Base-by-base conservation (phyloP, 2,113 vertebrate genomes). In the Cochlearius cochlearius region DNA sequence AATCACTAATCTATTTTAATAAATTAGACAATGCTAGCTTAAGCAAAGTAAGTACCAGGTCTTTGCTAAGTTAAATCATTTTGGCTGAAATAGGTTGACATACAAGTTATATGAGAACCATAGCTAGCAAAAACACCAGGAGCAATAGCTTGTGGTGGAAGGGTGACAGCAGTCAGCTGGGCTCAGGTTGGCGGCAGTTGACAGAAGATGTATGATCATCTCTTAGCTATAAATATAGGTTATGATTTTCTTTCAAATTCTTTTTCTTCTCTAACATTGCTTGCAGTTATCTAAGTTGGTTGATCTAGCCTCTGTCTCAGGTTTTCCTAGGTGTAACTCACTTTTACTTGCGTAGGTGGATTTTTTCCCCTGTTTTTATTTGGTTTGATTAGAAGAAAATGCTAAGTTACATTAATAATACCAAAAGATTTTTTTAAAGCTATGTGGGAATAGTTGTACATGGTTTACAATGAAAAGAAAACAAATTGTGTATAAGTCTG, bases 401-500 rank as follows among this genome's bases (percentile, higher is more conserved):
- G 9, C 2, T 32, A 52, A 41, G 14, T 87, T 91, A 62, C 5
- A 13, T 38, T 53, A 66, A n/a, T 36, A 76, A 60, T 27, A 18
- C 4, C 2, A 39, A 3, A 38, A 47, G 16, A 60, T 20, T 56
- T 71, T 69, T 85, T 39, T 30, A 41, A 83, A 67, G 1, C 11
- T 82, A 9, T 55, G 9, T 26, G 7, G 17, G 11, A 88, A 20
- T 16, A 68, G 6, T 18, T 55, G 4, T 63, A 21, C 9, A 25
- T 0, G 1, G 38, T 82, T 85, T 53, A 59, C 4, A 5, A 49
- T 43, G 14, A 30, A 83, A 89, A 39, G 6, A 64, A 88, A 67
- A 7, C 0, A n/a, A 53, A 56, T 5, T 23, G 3, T 11, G 1
- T 32, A 7, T 29, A 60, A 41, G 8, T 82, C 39, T 47, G 4